Percentiles rank a stretch among this genome's conserved stretches.
phyloP scores from a whole-genome alignment of 2,113 vertebrate species.

The Coreoperca whiteheadi region DNA sequence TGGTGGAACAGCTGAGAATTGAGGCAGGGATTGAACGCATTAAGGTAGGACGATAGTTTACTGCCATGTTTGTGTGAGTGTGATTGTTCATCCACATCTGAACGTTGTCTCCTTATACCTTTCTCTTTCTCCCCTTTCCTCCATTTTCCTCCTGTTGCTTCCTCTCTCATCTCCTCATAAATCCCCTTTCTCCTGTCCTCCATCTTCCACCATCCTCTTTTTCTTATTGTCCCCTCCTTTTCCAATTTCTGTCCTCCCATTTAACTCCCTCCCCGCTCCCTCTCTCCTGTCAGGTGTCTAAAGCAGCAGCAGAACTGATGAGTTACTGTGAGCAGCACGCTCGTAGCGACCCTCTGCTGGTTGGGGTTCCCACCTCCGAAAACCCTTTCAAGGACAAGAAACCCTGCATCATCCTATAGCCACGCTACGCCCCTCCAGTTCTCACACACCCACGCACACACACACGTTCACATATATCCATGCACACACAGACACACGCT shows the following conservation, averaged over 20 bases:
- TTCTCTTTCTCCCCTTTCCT: not conserved
- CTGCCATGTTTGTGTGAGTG: not conserved
- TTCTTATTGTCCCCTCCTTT: too few species aligned
- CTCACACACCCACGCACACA: slow-evolving; percentile 36
- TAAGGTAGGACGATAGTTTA: slow-evolving; percentile 84
- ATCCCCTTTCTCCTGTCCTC: not conserved
- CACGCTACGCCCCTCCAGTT: slow-evolving; percentile 23
- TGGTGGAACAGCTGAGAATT: slow-evolving; percentile 97
- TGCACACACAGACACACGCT: slow-evolving; percentile 42
- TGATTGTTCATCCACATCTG: not conserved
- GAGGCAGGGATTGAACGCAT: slow-evolving; percentile 95
- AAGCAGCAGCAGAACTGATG: slow-evolving; percentile 95
- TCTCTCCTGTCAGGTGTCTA: slow-evolving; percentile 88
- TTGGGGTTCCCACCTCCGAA: slow-evolving; percentile 94
- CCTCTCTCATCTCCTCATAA: not conserved
- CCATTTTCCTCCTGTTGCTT: not conserved
- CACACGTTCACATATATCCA: slow-evolving; percentile 24
- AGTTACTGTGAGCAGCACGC: slow-evolving; percentile 97
- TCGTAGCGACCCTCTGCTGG: slow-evolving; percentile 92
- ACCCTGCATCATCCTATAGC: slow-evolving; percentile 95
- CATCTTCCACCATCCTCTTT: not conserved
- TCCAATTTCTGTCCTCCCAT: not conserved
- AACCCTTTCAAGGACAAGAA: slow-evolving; percentile 99
- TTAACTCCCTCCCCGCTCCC: not conserved
- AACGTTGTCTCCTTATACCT: not conserved